These are phyloP conservation scores for Nephrotoma appendiculata DNA, from an alignment of 2,888 invertebrate genomes.

Conservation along the genomic window DNA sequence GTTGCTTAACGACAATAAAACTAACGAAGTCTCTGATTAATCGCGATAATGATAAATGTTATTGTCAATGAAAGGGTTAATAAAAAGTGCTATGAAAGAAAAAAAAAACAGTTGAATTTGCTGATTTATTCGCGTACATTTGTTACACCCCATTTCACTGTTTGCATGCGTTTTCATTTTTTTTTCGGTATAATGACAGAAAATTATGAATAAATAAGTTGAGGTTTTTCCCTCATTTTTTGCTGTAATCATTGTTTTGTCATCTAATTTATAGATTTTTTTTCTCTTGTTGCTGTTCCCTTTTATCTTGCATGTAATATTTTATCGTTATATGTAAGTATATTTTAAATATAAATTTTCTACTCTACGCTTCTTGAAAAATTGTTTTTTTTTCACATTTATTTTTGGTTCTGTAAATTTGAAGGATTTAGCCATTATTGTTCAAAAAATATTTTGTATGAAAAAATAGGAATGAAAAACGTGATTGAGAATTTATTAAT, in stretches of 20 bases:
- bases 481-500: neutral
- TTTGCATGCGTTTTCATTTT: neutral
- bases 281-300: neutral
- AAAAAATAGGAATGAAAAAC: neutral
- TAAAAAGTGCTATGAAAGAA: neutral
- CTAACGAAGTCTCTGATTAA: no score
- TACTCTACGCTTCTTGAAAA: neutral
- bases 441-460: neutral
- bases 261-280: neutral
- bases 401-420: neutral
- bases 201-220: neutral
- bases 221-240: neutral
- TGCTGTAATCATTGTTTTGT: neutral
- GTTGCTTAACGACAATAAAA: no score
- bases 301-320: neutral
- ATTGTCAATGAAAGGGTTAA: no score
- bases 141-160: neutral
- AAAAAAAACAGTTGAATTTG: neutral
- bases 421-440: neutral
- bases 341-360: neutral
- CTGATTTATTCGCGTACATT: neutral
- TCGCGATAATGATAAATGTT: no score
- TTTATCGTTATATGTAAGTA: neutral
- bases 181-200: neutral
- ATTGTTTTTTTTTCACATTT: neutral